phyloP scores from a whole-genome alignment of 2,113 vertebrate genomes.

The Seriola dumerili region DNA sequence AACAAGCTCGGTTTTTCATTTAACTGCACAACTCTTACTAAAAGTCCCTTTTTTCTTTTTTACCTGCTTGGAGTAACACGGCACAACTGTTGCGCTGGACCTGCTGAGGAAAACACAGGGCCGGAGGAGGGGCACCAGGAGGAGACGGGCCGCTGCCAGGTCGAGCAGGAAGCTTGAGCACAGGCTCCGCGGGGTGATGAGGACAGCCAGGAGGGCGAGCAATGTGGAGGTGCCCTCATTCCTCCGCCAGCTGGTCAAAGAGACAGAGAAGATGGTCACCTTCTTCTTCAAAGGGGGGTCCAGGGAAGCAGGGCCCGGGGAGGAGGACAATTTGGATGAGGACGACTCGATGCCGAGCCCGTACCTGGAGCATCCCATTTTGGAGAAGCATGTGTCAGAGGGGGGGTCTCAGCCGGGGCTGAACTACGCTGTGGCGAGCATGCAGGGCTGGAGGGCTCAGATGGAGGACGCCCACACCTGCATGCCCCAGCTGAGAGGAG shows the following conservation, averaged over 20 bases:
- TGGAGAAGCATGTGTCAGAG: constrained; percentile 82
- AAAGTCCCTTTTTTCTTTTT: constrained; percentile 12
- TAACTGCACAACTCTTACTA: constrained; percentile 8
- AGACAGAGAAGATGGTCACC: constrained; percentile 85
- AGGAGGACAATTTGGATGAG: constrained; percentile 70
- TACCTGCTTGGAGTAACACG: constrained; percentile 34
- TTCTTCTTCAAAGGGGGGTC: constrained; percentile 84
- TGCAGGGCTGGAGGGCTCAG: constrained; percentile 87
- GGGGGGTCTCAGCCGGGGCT: constrained; percentile 76
- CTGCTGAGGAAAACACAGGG: constrained; percentile 69
- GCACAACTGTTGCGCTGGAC: constrained; percentile 72
- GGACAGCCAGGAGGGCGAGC: constrained; percentile 79
- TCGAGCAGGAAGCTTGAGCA: constrained; percentile 69
- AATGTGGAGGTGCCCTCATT: constrained; percentile 85
- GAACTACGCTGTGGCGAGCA: constrained; percentile 82
- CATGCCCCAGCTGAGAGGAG: constrained; percentile 74
- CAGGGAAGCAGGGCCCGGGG: constrained; percentile 56
- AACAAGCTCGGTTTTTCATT: background rate
- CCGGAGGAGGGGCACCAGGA: constrained; percentile 62
- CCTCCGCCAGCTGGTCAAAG: constrained; percentile 81
- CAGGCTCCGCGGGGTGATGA: constrained; percentile 75
- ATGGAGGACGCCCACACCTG: constrained; percentile 88
- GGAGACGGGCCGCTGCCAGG: constrained; percentile 53
- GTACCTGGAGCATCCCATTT: constrained; percentile 80
- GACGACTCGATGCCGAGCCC: constrained; percentile 65